Conservation (phyloP, 2,888 invertebrate genomes). For the Caenorhabditis imperialis region DNA sequence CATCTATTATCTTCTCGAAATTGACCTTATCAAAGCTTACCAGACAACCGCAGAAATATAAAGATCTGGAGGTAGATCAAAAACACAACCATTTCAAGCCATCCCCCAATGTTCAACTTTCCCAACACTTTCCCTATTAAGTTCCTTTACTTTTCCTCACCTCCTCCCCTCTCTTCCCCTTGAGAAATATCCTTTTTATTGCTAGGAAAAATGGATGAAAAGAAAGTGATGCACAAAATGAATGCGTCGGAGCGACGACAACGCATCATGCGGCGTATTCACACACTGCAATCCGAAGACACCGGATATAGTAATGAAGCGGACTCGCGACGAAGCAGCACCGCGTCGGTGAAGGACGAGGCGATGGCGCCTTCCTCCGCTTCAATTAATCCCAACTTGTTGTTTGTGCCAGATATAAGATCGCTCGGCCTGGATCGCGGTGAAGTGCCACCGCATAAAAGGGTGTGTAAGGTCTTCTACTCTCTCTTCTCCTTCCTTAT, state of each 20-base stretch:
- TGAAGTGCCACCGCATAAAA: slow-evolving; percentile 69
- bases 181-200: not conserved
- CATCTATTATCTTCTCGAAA: too few species aligned
- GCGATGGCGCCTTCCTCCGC: slow-evolving; percentile 42
- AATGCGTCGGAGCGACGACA: slow-evolving; percentile 62
- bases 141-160: not conserved
- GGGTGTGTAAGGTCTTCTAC: slow-evolving; percentile 52
- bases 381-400: slow-evolving; percentile 58
- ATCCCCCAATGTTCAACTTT: too few species aligned
- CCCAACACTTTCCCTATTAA: not conserved
- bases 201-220: slow-evolving; percentile 15
- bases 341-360: slow-evolving; percentile 49
- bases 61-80: too few species aligned
- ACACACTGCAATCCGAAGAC: slow-evolving; percentile 66
- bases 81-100: too few species aligned
- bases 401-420: slow-evolving; percentile 65
- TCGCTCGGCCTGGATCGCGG: slow-evolving; percentile 58
- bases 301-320: slow-evolving; percentile 59
- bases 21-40: too few species aligned
- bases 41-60: too few species aligned
- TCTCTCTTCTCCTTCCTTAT: slow-evolving; percentile 19
- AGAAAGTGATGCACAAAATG: slow-evolving; percentile 55
- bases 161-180: not conserved
- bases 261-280: slow-evolving; percentile 66
- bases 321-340: slow-evolving; percentile 49